Evolutionary conservation across 2,113 vertebrate genomes (phyloP), one percentile per base, ranked within the genome.

Genomic region (Phrynosoma blainvillii): DNA sequence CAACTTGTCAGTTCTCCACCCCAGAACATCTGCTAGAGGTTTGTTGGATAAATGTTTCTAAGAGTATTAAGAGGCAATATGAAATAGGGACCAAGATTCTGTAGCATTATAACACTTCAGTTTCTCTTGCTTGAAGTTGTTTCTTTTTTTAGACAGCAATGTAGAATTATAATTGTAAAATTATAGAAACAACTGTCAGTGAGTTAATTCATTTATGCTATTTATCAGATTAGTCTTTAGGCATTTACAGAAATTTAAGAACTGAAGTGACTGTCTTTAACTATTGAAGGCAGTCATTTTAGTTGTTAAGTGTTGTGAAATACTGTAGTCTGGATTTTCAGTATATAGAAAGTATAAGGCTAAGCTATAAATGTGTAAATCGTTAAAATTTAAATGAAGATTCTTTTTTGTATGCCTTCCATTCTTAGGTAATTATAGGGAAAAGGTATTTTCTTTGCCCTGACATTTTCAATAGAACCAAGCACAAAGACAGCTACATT

Each of bases 1-100:
- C 96, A 79, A 98, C 98, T 91, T 97, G 95, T 87, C 97, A 98
- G 84, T 99, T 99, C 94, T 97, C 98, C 88, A 98, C 98, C 30
- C 96, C 98, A 94, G 87, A 92, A 0, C 98, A 98, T 90, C 96
- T 99, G 5, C 92, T 96, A 83, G 98, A 99, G 97, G 98, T 98
- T 90, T 66, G 97, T 97, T 85, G 1, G 62, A 84, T 87, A 86
- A 92, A 40, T 89, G 32, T 12, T 82, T 4, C 25, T 30, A 81
- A 74, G 70, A 74, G 6, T 70, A 27, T 52, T 78, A 14, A 5
- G 12, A 87, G 66, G 62, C 23, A 54, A 54, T 71, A 56, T 25
- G 47, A 73, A 21, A 79, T 74, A 23, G 25, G 23, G 36, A 10
- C 27, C 20, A 74, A 62, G 25, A 59, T 62, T 54, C 47, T 59